These are phyloP conservation scores for Cephalotes varians DNA, from an alignment of 2,888 invertebrate species.

Conservation along the genomic window DNA sequence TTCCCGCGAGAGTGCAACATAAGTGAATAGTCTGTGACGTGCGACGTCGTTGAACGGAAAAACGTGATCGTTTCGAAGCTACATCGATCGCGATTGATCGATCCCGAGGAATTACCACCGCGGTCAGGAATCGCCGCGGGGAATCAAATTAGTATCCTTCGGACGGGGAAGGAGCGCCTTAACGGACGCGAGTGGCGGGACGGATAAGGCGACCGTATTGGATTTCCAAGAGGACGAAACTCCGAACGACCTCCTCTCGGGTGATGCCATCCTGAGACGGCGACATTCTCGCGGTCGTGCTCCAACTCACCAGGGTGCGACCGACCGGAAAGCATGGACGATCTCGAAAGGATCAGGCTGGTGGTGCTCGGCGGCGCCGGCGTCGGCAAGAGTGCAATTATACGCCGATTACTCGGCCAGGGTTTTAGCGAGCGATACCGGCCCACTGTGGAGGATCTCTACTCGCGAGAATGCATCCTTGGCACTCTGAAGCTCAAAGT, in stretches of 20 bases:
- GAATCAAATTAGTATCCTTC: conserved; percentile 56
- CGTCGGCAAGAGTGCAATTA: conserved; percentile 95
- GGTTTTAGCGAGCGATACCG: conserved; percentile 93
- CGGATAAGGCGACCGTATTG: conserved; percentile 27
- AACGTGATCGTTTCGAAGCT: conserved; percentile 22
- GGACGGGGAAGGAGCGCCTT: neutral
- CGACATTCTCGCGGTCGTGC: conserved; percentile 34
- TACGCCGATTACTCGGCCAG: conserved; percentile 93
- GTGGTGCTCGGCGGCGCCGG: conserved; percentile 94
- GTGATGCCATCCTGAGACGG: conserved; percentile 62
- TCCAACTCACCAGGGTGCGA: conserved; percentile 48
- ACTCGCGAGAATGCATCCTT: conserved; percentile 93
- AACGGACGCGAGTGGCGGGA: conserved; percentile 8
- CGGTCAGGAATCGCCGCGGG: conserved; percentile 6
- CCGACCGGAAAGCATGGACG: conserved; percentile 87
- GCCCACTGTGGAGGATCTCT: conserved; percentile 95
- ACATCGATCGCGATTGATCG: conserved; percentile 49
- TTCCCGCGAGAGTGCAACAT: conserved; percentile 17
- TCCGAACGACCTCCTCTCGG: conserved; percentile 14
- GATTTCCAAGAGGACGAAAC: conserved; percentile 30
- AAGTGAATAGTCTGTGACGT: conserved; percentile 29
- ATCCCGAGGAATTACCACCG: conserved; percentile 28
- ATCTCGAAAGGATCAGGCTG: conserved; percentile 92
- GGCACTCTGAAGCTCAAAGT: conserved; percentile 92
- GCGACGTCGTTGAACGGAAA: conserved; percentile 17